Conservation (phyloP, 2,113 vertebrate genomes). For the Phoenicopterus ruber region DNA sequence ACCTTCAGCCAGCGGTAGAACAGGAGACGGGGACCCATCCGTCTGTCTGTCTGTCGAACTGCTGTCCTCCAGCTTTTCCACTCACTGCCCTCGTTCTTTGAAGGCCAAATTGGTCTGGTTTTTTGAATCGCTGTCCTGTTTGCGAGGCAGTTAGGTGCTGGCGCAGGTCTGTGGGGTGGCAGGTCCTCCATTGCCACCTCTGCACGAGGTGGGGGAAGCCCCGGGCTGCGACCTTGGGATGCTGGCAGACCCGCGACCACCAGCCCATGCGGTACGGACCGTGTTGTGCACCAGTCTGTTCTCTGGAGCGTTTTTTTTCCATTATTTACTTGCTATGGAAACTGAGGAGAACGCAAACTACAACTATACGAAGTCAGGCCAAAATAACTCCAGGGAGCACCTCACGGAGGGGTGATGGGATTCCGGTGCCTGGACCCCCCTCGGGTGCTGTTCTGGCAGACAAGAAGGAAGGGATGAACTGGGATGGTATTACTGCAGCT, state of each 20-base stretch:
- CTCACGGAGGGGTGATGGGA: background rate
- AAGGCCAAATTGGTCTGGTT: background rate
- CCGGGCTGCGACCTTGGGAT: background rate
- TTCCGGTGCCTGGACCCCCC: background rate
- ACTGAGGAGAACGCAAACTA: background rate
- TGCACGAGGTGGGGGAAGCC: background rate
- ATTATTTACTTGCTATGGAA: background rate
- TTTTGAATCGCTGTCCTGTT: no score
- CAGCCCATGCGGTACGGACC: accelerated
- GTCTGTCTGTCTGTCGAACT: background rate
- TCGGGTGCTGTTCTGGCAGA: background rate
- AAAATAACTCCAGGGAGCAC: background rate
- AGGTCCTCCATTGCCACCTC: background rate
- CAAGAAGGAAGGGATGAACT: background rate
- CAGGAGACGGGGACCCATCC: background rate
- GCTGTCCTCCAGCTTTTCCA: background rate
- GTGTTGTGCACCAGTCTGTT: no score
- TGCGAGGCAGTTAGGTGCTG: background rate
- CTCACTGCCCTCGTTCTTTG: background rate
- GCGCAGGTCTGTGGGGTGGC: background rate
- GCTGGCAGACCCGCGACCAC: background rate
- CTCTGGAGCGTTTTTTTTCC: background rate
- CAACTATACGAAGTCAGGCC: background rate
- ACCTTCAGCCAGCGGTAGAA: background rate
- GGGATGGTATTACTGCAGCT: background rate